A percentile compares a stretch with the other conserved stretches of the same genome.
phyloP scores from a whole-genome alignment of 2,888 invertebrate genomes.

The Caradrina kadenii region DNA sequence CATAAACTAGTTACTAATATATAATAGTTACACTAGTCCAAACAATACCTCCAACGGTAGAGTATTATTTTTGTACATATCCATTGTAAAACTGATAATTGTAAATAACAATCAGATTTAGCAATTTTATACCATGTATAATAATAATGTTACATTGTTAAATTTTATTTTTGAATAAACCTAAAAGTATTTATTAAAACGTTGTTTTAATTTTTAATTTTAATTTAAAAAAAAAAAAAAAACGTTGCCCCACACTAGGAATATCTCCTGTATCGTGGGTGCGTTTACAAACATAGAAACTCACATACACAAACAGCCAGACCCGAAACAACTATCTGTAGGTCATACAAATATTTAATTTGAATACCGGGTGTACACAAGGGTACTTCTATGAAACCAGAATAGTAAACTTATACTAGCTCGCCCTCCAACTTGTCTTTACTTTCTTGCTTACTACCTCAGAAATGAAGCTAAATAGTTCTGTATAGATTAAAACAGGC shows the following conservation, averaged over 20 bases:
- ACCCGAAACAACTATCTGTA: no score
- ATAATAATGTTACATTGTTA: conserved; percentile 49
- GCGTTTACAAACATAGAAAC: no score
- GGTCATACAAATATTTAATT: no score
- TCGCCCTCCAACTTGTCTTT: not conserved
- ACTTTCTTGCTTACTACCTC: not conserved
- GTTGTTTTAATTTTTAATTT: conserved; percentile 49
- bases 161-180: conserved; percentile 58
- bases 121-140: conserved; percentile 54
- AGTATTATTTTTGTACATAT: conserved; percentile 61
- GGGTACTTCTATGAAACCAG: not conserved
- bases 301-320: no score
- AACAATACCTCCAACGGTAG: conserved; percentile 58
- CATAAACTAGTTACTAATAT: conserved; percentile 34
- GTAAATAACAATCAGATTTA: conserved; percentile 67
- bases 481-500: no score
- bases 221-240: no score
- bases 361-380: not conserved
- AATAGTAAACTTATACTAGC: not conserved
- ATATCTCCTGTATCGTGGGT: no score
- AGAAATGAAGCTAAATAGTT: no score
- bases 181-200: conserved; percentile 51
- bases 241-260: no score
- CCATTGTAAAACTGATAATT: conserved; percentile 47
- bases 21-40: conserved; percentile 63